A percentile compares a stretch with the other conserved stretches of the same genome.
These are phyloP conservation scores for Hirtodrosophila trivittata DNA, from an alignment of 2,888 invertebrate species.

Conservation along the genomic window DNA sequence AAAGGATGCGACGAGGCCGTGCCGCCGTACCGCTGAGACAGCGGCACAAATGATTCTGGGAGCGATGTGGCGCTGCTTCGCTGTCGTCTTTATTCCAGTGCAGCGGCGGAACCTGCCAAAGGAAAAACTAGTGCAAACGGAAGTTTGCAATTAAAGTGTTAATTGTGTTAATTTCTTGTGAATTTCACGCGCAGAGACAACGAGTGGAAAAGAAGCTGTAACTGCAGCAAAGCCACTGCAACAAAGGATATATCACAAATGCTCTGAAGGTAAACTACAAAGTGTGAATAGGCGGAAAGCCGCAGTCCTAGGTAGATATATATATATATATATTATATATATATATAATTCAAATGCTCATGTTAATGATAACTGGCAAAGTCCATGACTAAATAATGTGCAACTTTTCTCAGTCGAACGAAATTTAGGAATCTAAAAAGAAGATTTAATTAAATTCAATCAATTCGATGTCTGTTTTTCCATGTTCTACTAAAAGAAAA, in stretches of 20 bases:
- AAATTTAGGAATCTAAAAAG: too few relatives aligned
- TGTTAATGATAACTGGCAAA: too few relatives aligned
- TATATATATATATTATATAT: too few relatives aligned
- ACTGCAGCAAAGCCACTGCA: conserved; percentile 1
- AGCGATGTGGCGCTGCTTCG: conserved; percentile 20
- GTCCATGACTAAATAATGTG: too few relatives aligned
- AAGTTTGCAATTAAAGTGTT: conserved; percentile 78
- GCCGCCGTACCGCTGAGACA: conserved; percentile 24
- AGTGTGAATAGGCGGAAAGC: background rate
- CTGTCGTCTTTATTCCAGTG: conserved; percentile 38
- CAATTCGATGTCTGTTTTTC: too few relatives aligned
- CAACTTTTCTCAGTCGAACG: too few relatives aligned
- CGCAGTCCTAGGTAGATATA: background rate
- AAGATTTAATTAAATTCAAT: too few relatives aligned
- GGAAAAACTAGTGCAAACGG: conserved; percentile 68
- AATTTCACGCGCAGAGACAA: conserved; percentile 55
- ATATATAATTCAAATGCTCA: too few relatives aligned
- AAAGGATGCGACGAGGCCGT: conserved; percentile 39
- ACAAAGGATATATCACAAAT: conserved; percentile 17
- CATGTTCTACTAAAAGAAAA: too few relatives aligned
- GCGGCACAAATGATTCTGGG: conserved; percentile 43
- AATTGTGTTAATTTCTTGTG: conserved; percentile 77
- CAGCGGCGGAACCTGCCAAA: conserved; percentile 58
- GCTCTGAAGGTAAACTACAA: conserved; percentile 1
- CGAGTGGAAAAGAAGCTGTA: conserved; percentile 14